Conservation (phyloP, 2,113 vertebrate species). For the Heptranchias perlo region DNA sequence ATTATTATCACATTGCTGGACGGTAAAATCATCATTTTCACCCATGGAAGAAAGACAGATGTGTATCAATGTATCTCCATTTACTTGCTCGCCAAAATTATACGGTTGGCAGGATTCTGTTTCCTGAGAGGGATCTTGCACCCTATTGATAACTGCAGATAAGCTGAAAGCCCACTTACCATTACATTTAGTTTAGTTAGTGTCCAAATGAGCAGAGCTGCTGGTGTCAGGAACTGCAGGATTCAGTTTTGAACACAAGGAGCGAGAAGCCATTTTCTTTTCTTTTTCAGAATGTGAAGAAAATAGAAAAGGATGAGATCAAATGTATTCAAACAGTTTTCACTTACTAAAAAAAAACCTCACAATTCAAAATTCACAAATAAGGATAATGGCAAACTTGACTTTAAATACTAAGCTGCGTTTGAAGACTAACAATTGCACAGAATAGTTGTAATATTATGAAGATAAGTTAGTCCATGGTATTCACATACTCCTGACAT, state of each 20-base stretch:
- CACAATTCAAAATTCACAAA: not conserved
- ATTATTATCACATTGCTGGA: not conserved
- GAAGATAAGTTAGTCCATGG: not conserved
- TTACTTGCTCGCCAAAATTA: constrained; percentile 28
- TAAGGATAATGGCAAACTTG: not conserved
- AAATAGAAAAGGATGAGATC: not conserved
- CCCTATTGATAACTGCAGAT: constrained; percentile 25
- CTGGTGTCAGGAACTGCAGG: not conserved
- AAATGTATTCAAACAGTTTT: not conserved
- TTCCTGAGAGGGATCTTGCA: constrained; percentile 25
- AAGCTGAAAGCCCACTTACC: not conserved
- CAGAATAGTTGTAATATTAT: not conserved
- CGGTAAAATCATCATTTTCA: constrained; percentile 13
- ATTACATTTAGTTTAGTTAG: constrained; percentile 14
- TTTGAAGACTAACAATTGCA: not conserved
- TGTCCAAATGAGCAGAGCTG: not conserved
- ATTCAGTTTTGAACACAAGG: not conserved
- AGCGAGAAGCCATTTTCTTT: not conserved
- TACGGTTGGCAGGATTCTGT: constrained; percentile 22
- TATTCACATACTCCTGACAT: not conserved
- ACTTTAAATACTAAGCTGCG: not conserved
- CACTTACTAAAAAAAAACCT: not conserved
- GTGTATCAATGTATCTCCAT: constrained; percentile 7
- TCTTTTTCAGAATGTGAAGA: not conserved
- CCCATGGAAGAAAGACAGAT: constrained; percentile 4